A percentile compares a stretch with the other conserved stretches of the same genome.
These are phyloP conservation scores for Dynastes grantii DNA, from an alignment of 2,888 invertebrate species.

Conservation along the genomic window DNA sequence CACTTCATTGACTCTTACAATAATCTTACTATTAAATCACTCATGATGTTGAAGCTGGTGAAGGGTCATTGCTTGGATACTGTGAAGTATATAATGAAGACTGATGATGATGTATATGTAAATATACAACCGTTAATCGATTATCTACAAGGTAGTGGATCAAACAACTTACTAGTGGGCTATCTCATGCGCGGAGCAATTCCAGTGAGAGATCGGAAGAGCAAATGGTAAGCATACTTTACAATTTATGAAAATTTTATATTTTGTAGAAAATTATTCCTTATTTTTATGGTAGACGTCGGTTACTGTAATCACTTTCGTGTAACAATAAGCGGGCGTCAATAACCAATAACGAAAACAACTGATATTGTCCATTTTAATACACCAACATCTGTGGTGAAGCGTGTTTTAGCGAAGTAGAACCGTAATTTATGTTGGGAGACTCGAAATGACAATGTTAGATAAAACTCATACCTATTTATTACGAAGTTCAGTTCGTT, in stretches of 20 bases:
- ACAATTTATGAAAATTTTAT: not conserved
- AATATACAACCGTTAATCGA: slow-evolving; percentile 80
- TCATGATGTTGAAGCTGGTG: slow-evolving; percentile 89
- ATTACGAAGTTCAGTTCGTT: too few species aligned
- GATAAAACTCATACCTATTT: too few species aligned
- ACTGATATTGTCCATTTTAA: too few species aligned
- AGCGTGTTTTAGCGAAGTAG: too few species aligned
- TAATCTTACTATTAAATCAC: slow-evolving; percentile 88
- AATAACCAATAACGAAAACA: too few species aligned
- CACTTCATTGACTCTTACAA: slow-evolving; percentile 88
- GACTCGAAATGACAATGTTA: too few species aligned
- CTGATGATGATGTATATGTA: slow-evolving; percentile 90
- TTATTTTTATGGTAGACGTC: not conserved
- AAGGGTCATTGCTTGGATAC: slow-evolving; percentile 77
- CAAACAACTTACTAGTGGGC: slow-evolving; percentile 78
- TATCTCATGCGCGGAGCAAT: slow-evolving; percentile 85
- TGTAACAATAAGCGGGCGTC: too few species aligned
- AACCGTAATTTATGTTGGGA: too few species aligned
- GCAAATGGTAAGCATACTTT: slow-evolving; percentile 79
- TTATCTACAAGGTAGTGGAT: slow-evolving; percentile 60
- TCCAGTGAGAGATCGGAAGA: slow-evolving; percentile 81
- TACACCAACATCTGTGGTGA: too few species aligned
- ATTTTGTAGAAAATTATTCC: not conserved
- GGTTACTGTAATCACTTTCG: too few species aligned
- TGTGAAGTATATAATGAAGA: slow-evolving; percentile 81